phyloP scores from a whole-genome alignment of 2,113 vertebrate species.

The Cinclus mexicanus region DNA sequence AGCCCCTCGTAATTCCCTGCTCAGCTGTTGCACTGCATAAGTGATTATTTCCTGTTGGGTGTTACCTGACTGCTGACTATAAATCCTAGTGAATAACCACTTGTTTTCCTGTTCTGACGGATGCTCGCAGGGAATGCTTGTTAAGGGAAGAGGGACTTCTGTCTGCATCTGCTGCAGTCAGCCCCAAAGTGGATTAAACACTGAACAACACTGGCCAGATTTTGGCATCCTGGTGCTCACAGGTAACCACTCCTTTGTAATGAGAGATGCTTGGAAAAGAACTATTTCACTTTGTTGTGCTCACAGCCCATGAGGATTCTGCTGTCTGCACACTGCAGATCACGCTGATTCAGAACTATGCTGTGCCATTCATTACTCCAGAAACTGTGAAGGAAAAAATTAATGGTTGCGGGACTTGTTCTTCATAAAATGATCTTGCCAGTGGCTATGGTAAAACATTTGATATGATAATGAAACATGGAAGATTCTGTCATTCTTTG shows the following conservation, averaged over 20 bases:
- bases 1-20: neutral
- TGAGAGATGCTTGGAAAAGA: neutral
- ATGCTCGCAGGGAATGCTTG: neutral
- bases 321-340: neutral
- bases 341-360: neutral
- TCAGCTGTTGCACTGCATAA: neutral
- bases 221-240: neutral
- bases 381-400: neutral
- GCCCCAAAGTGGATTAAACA: neutral
- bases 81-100: neutral
- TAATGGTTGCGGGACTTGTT: neutral
- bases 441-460: neutral
- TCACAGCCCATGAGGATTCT: neutral
- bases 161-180: neutral
- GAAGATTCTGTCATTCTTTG: neutral
- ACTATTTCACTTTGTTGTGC: neutral
- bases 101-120: constrained; percentile 20
- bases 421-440: neutral
- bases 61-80: neutral
- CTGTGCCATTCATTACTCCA: neutral
- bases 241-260: neutral
- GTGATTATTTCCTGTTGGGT: constrained; percentile 30
- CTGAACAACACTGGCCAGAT: neutral
- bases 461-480: neutral
- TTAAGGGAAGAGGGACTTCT: neutral